phyloP scores from a whole-genome alignment of 2,797 vertebrate species.

The Sternotherus odoratus region DNA sequence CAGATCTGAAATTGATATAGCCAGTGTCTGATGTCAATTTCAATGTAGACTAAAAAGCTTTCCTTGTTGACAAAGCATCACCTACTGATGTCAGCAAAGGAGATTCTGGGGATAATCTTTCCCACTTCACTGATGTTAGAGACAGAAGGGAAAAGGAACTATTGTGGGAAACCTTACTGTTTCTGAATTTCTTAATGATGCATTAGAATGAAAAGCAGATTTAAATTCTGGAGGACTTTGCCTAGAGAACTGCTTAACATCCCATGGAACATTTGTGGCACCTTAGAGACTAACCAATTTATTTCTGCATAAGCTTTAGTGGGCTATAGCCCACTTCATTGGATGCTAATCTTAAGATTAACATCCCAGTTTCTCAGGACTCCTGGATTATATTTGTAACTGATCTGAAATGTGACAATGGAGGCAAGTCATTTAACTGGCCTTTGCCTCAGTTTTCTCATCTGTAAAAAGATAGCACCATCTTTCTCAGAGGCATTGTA shows the following conservation, averaged over 20 bases:
- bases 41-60: not conserved
- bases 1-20: not conserved
- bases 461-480: not conserved
- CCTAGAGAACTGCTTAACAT: not conserved
- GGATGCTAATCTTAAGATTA: not conserved
- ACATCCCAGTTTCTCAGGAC: not conserved
- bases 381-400: not conserved
- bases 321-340: too few species aligned
- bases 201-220: not conserved
- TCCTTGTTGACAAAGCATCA: not conserved
- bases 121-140: fast-evolving
- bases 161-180: fast-evolving
- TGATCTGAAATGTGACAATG: not conserved
- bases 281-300: too few species aligned
- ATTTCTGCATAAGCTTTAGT: too few species aligned
- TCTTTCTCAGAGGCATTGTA: not conserved
- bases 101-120: not conserved
- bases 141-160: not conserved
- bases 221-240: not conserved
- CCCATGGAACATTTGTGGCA: not conserved
- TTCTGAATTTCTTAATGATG: not conserved
- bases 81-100: not conserved
- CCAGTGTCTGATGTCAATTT: not conserved
- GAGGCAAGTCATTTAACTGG: fast-evolving
- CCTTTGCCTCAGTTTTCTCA: fast-evolving